These are phyloP conservation scores for Aphelenchoides fujianensis DNA, from an alignment of 1,140 invertebrate species.

Conservation along the genomic window DNA sequence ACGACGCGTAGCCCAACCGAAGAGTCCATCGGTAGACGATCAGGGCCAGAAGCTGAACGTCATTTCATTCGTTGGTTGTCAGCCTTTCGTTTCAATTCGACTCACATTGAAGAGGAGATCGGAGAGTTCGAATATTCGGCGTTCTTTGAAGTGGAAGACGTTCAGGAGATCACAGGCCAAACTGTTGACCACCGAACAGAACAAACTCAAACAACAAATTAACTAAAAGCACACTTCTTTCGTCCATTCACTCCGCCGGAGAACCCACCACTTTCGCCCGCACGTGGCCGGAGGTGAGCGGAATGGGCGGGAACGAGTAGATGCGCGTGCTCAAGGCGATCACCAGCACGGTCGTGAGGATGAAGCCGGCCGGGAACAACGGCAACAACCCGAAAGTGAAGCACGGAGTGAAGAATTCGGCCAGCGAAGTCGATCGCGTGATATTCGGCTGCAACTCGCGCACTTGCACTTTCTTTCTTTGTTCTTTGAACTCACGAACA, in stretches of 20 bases:
- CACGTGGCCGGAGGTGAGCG: not conserved
- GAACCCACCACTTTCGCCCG: not conserved
- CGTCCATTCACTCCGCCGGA: not conserved
- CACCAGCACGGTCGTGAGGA: not conserved
- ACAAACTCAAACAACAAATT: not conserved
- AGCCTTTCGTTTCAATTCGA: not conserved
- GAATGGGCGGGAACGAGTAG: not conserved
- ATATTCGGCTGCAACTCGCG: not conserved
- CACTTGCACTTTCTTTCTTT: too few relatives aligned
- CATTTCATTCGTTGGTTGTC: not conserved
- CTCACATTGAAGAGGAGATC: constrained; percentile 1
- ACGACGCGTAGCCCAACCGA: not conserved
- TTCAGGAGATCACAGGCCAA: not conserved
- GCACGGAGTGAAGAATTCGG: constrained; percentile 2
- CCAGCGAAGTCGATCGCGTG: not conserved
- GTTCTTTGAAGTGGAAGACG: not conserved
- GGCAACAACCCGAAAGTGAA: constrained; percentile 10
- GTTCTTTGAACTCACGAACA: not conserved
- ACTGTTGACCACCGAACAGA: not conserved
- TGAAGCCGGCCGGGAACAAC: not conserved
- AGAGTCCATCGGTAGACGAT: not conserved
- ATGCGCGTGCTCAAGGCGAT: not conserved
- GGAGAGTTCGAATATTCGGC: not conserved
- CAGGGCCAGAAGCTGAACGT: constrained; percentile 1
- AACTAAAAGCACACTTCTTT: not conserved